Evolutionary conservation across 2,888 invertebrate genomes (phyloP).

Genomic region (Napeogenes sylphis): DNA sequence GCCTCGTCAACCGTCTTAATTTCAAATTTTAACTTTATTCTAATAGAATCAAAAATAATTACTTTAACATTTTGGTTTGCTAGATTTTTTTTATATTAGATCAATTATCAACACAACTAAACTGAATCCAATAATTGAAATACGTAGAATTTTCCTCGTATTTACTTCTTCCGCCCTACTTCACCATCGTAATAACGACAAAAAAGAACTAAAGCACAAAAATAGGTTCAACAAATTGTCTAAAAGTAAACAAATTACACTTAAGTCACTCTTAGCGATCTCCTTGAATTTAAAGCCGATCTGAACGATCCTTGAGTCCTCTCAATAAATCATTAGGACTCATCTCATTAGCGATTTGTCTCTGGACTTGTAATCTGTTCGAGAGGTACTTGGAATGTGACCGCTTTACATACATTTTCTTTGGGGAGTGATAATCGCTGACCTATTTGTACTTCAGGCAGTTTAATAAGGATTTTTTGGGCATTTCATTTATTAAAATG

Average conservation of each 20-base stretch:
- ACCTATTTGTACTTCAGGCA: slow-evolving; percentile 4
- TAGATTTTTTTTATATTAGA: no score
- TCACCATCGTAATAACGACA: no score
- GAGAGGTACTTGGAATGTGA: slow-evolving; percentile 18
- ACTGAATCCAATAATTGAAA: no score
- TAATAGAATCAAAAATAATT: slow-evolving; percentile 6
- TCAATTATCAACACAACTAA: no score
- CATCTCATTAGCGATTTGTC: slow-evolving; percentile 32
- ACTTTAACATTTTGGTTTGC: background rate
- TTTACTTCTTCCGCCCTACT: no score
- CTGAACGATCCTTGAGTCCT: slow-evolving; percentile 23
- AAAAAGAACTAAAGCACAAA: background rate
- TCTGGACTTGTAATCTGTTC: slow-evolving; percentile 18
- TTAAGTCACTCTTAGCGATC: slow-evolving; percentile 26
- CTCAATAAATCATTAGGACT: slow-evolving; percentile 32
- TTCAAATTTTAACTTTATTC: slow-evolving; percentile 16
- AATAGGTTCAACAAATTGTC: slow-evolving; percentile 1
- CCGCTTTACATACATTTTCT: slow-evolving; percentile 18
- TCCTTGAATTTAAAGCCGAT: slow-evolving; percentile 22
- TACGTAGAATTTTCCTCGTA: no score
- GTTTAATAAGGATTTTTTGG: background rate
- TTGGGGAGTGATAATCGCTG: slow-evolving; percentile 3
- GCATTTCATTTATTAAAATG: background rate
- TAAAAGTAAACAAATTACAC: slow-evolving; percentile 22
- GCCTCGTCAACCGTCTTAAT: slow-evolving; percentile 33